Percentiles rank a stretch among this genome's conserved stretches.
Evolutionary conservation across 2,797 vertebrate species (phyloP).

Genomic region (Gadopsis marmoratus): DNA sequence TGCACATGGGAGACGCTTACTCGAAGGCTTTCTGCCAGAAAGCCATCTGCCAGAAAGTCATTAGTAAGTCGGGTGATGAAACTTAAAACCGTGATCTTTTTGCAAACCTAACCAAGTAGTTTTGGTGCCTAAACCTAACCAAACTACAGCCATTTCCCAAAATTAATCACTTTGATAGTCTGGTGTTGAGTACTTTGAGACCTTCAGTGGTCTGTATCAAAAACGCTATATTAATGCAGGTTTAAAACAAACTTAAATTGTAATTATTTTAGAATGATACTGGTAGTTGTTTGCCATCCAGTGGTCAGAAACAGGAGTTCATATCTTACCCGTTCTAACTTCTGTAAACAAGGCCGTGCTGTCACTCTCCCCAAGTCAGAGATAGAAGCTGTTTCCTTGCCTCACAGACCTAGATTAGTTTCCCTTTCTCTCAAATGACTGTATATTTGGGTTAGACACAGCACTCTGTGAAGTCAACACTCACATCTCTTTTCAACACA

Average conservation of each 20-base stretch:
- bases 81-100: too few relatives aligned
- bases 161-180: background rate
- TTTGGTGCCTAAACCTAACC: too few relatives aligned
- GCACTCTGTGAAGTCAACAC: background rate
- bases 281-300: background rate
- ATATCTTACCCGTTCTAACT: background rate
- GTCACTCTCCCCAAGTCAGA: conserved; percentile 3
- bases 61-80: too few relatives aligned
- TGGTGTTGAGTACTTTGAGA: background rate
- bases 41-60: too few relatives aligned
- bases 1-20: too few relatives aligned
- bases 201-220: background rate
- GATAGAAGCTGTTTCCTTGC: background rate
- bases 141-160: too few relatives aligned
- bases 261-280: background rate
- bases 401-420: conserved; percentile 12
- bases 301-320: background rate
- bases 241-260: background rate
- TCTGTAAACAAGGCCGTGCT: background rate
- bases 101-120: too few relatives aligned
- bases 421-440: conserved; percentile 10
- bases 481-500: conserved; percentile 24
- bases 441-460: background rate
- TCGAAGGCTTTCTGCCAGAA: too few relatives aligned
- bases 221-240: background rate